Base-by-base conservation (phyloP, 2,888 invertebrate genomes). In the Pediacus dermestoides region DNA sequence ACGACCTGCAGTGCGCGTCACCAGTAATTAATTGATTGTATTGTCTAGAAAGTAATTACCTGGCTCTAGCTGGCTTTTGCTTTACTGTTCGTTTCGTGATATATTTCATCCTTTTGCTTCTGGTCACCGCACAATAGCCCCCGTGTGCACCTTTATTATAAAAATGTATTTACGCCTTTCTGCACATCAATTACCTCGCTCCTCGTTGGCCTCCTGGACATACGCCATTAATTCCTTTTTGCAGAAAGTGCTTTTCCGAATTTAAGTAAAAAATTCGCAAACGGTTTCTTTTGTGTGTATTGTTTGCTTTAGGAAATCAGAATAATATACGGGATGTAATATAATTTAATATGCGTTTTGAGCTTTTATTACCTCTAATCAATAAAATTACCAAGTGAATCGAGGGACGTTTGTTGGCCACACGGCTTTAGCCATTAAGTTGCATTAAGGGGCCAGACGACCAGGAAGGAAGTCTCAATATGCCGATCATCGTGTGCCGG, bases 41-140 rank as follows among this genome's bases (percentile, higher is more conserved):
- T 70, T 70, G 68, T 70, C 67, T 66, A 62, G 63, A 68, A 69
- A 67, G 68, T 68, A 70, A 70, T 70, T 70, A 70, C 70, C 70
- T 70, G 70, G 64, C 61, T 60, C 59, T 60, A 42, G 44, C 44
- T 49, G 57, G 57, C 60, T 63, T 61, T 64, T 58, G 63, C 60
- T 58, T 58, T 54, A 49, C 55, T 58, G 61, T 55, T 48, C 60
- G 57, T 28, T 52, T 57, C 53, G 40, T 47, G 57, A 60, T 57
- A 67, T 67, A 66, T 64, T 64, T 67, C 65, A 67, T 67, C 66
- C 63, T 66, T 64, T 59, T 60, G 57, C 58, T 67, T 65, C 64
- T 63, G 64, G 65, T 61, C 64, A 63, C 43, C 57, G 63, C 61
- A 63, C 63, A 64, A 66, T 60, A 58, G 60, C 59, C 51, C n/a